phyloP scores from a whole-genome alignment of 2,888 invertebrate species.

The Atethmia centrago region DNA sequence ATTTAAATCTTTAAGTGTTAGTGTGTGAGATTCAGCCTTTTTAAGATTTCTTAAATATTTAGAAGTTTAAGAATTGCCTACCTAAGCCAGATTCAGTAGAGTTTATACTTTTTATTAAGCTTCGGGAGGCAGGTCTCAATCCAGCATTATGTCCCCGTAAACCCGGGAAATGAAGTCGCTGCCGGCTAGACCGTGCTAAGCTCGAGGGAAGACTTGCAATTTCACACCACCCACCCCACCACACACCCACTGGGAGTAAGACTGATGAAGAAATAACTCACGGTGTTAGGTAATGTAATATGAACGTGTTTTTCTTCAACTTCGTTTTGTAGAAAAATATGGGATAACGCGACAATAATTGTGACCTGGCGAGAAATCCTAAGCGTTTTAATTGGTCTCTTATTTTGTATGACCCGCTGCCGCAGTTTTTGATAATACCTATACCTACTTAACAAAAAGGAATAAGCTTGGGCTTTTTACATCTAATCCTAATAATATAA shows the following conservation, averaged over 20 bases:
- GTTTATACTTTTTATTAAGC: slow-evolving; percentile 2
- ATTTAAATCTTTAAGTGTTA: background rate
- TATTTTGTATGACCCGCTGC: no score
- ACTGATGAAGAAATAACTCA: slow-evolving; percentile 6
- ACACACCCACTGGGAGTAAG: background rate
- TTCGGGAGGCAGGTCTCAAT: slow-evolving; percentile 18
- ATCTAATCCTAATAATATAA: no score
- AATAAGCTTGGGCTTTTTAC: no score
- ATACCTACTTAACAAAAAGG: no score
- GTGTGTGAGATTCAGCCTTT: no score
- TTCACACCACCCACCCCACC: slow-evolving; percentile 44
- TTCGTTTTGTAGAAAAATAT: no score
- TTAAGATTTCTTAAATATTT: background rate
- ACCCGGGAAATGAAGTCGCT: slow-evolving; percentile 59
- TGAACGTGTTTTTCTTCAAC: no score
- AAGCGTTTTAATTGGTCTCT: no score
- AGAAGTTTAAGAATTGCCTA: background rate
- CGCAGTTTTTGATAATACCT: no score
- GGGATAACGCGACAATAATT: no score
- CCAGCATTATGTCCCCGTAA: slow-evolving; percentile 51
- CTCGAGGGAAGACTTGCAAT: slow-evolving; percentile 56
- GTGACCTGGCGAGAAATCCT: no score
- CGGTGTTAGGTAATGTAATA: background rate
- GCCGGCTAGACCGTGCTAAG: slow-evolving; percentile 32
- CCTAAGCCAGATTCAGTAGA: background rate